phyloP scores from a whole-genome alignment of 2,888 invertebrate species.

The Ecdyonurus torrentis region DNA sequence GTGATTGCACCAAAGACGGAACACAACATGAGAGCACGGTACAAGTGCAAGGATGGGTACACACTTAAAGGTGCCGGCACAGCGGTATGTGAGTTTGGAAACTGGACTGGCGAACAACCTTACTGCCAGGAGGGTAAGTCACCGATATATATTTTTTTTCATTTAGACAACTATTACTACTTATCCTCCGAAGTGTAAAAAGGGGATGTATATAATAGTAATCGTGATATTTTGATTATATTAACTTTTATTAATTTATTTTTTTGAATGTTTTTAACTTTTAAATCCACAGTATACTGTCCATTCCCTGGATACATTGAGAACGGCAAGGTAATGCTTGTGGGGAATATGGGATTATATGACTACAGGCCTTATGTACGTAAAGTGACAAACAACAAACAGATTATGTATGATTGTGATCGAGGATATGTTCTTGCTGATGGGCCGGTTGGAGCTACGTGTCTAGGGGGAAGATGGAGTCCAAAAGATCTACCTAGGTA shows the following conservation, averaged over 20 bases:
- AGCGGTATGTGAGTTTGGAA: slow-evolving; percentile 79
- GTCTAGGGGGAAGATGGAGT: slow-evolving; percentile 87
- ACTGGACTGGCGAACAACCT: slow-evolving; percentile 83
- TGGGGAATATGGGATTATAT: slow-evolving; percentile 91
- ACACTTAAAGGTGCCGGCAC: slow-evolving; percentile 60
- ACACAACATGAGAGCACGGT: slow-evolving; percentile 88
- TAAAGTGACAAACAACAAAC: slow-evolving; percentile 79
- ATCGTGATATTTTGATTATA: too few relatives aligned
- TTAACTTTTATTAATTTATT: too few relatives aligned
- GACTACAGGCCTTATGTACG: slow-evolving; percentile 88
- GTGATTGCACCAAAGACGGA: slow-evolving; percentile 95
- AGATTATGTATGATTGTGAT: slow-evolving; percentile 91
- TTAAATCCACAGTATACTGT: slow-evolving; percentile 62
- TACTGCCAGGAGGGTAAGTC: slow-evolving; percentile 59
- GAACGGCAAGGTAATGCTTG: slow-evolving; percentile 78
- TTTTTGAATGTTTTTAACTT: too few relatives aligned
- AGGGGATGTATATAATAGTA: too few relatives aligned
- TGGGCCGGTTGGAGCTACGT: slow-evolving; percentile 87
- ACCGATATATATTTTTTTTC: too few relatives aligned
- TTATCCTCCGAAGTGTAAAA: too few relatives aligned
- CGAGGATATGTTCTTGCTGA: slow-evolving; percentile 73
- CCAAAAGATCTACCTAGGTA: slow-evolving; percentile 68
- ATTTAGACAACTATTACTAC: not conserved
- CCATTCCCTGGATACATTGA: slow-evolving; percentile 80
- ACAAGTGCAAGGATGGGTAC: slow-evolving; percentile 86